Evolutionary conservation across 2,113 vertebrate species (phyloP).

Genomic region (Bufo bufo): DNA sequence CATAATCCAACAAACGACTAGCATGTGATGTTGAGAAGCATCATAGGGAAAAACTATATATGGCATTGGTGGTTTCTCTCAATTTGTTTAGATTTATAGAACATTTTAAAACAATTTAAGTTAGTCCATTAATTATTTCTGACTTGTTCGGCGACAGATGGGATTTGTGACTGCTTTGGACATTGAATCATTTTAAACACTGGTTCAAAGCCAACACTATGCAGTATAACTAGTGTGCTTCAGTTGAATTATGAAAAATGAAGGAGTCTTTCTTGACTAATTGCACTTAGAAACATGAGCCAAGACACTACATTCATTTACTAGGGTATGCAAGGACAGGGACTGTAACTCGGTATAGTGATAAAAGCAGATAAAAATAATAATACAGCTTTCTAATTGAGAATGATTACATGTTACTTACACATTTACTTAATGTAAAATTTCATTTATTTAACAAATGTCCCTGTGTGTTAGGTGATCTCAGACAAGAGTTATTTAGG

Average conservation of each 20-base stretch:
- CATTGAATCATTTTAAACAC: constrained; percentile 23
- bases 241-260: constrained; percentile 32
- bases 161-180: constrained; percentile 37
- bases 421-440: constrained; percentile 41
- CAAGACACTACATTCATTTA: constrained; percentile 17
- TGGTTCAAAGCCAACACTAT: constrained; percentile 19
- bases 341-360: constrained; percentile 20
- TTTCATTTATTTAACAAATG: constrained; percentile 57
- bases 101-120: constrained; percentile 41
- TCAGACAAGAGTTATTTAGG: constrained; percentile 52
- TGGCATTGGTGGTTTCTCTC: constrained; percentile 12
- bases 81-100: constrained; percentile 33
- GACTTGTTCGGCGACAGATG: constrained; percentile 24
- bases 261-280: constrained; percentile 22
- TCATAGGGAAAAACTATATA: constrained; percentile 16
- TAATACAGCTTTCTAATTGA: constrained; percentile 25
- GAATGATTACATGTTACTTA: constrained; percentile 41
- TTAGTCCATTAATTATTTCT: constrained; percentile 31
- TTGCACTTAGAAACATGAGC: constrained; percentile 14
- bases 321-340: constrained; percentile 47
- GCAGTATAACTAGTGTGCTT: constrained; percentile 10
- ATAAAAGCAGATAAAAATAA: constrained; percentile 35
- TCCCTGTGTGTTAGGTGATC: constrained; percentile 50
- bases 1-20: neutral
- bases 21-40: neutral